Evolutionary conservation across 1,140 invertebrate species (phyloP), one percentile per base, ranked within the genome.

Genomic region (Bombus confusus): DNA sequence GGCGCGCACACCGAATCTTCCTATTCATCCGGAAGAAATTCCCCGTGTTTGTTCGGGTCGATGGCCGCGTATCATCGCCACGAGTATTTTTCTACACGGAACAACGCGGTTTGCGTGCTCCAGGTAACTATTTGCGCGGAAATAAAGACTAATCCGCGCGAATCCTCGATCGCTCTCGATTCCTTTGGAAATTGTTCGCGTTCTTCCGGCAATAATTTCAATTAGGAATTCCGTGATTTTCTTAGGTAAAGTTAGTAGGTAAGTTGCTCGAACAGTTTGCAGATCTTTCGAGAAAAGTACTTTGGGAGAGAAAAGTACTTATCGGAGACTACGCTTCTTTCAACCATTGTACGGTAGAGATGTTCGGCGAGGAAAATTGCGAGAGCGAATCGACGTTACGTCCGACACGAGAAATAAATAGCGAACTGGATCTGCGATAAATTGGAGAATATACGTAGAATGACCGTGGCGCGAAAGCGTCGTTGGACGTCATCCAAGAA

Each of bases 401-500:
- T 78, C 37, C 59, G 52, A 64, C 68, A 71, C 25, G 80, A 43
- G 62, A 82, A 77, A 90, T 90, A 88, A 90, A 90, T 88, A 88
- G 52, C 68, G 59, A 37, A 90, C 69, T 83, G 83, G 71, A 74
- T 86, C 64, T 71, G n/a, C 83, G 80, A 90, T 90, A 90, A 90
- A 90, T 90, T 75, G 84, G 28, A 74, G 68, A 90, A 83, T n/a
- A 28, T 59, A 76, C 18, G 47, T 25, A 69, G 41, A 83, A 89
- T 57, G 69, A 47, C 47, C 72, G 72, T n/a, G 52, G 62, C 39
- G 69, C 25, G 34, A 28, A 25, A 66, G 6, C n/a, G 28, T 62
- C 28, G 31, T 71, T 91, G 88, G 88, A 75, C 43, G 28, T 52
- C 52, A n/a, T 80, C 91, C 91, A 92, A 83, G 86, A 91, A 92